Percentiles rank a stretch among this genome's conserved stretches.
phyloP scores from a whole-genome alignment of 2,888 invertebrate species.

The Rhagium mordax region DNA sequence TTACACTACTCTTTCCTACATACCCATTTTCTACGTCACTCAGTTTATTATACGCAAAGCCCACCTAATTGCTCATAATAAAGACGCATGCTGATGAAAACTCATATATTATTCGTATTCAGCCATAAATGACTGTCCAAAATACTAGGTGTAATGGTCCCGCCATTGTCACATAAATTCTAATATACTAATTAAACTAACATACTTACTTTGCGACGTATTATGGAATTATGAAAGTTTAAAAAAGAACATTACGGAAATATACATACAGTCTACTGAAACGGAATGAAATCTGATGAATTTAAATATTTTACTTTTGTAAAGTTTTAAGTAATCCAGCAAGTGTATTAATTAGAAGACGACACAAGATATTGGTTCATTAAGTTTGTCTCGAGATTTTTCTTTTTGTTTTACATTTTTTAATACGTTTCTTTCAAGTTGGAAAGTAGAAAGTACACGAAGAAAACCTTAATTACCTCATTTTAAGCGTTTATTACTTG shows the following conservation, averaged over 20 bases:
- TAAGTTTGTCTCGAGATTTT: not conserved
- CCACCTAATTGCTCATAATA: conserved; percentile 42
- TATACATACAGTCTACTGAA: not conserved
- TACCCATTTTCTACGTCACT: conserved; percentile 16
- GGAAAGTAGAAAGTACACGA: not conserved
- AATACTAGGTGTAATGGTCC: conserved; percentile 35
- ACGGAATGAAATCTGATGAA: not conserved
- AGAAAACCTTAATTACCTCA: too few species aligned
- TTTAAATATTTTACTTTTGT: not conserved
- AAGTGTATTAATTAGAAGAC: not conserved
- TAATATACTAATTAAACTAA: conserved; percentile 36
- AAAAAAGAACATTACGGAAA: too few species aligned
- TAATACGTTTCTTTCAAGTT: not conserved
- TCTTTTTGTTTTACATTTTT: not conserved
- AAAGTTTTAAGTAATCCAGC: not conserved
- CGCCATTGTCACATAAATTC: conserved; percentile 29
- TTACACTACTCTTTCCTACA: not conserved
- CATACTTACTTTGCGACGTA: conserved; percentile 12
- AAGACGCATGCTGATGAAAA: conserved; percentile 43
- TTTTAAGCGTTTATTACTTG: too few species aligned
- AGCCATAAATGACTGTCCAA: conserved; percentile 37
- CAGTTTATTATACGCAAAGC: conserved; percentile 39
- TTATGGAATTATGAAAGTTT: conserved; percentile 2
- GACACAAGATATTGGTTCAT: not conserved
- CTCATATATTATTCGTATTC: conserved; percentile 36